phyloP scores from a whole-genome alignment of 1,140 invertebrate species.

The Nephotettix cincticeps region DNA sequence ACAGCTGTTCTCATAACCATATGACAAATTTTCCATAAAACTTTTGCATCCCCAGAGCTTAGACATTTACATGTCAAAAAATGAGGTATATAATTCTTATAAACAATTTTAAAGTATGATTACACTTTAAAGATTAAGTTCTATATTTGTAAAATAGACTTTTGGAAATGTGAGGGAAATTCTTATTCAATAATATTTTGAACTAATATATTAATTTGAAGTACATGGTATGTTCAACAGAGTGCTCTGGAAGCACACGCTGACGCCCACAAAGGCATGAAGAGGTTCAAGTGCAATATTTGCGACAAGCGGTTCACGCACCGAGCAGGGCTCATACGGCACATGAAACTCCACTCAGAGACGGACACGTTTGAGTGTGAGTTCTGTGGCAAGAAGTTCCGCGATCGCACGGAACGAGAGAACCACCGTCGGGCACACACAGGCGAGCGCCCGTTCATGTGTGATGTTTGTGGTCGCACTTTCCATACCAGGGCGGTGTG shows the following conservation, averaged over 20 bases:
- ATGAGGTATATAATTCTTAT: no score
- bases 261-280: constrained; percentile 44
- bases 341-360: constrained; percentile 74
- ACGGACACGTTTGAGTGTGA: constrained; percentile 95
- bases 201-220: no score
- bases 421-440: constrained; percentile 12
- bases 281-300: constrained; percentile 45
- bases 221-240: no score
- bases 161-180: no score
- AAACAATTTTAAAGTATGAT: no score
- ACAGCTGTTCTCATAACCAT: no score
- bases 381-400: constrained; percentile 94
- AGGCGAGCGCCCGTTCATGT: constrained; percentile 19
- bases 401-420: constrained; percentile 44
- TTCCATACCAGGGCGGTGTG: constrained; percentile 12
- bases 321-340: constrained; percentile 49
- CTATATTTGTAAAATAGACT: no score
- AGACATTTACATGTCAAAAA: no score
- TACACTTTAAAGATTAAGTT: no score
- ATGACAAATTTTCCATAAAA: no score
- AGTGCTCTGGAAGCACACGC: not conserved
- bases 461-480: constrained; percentile 4
- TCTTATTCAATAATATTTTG: no score
- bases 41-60: no score
- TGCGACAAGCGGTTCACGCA: constrained; percentile 57